Conservation (phyloP, 2,113 vertebrate species). For the Ameiurus melas region DNA sequence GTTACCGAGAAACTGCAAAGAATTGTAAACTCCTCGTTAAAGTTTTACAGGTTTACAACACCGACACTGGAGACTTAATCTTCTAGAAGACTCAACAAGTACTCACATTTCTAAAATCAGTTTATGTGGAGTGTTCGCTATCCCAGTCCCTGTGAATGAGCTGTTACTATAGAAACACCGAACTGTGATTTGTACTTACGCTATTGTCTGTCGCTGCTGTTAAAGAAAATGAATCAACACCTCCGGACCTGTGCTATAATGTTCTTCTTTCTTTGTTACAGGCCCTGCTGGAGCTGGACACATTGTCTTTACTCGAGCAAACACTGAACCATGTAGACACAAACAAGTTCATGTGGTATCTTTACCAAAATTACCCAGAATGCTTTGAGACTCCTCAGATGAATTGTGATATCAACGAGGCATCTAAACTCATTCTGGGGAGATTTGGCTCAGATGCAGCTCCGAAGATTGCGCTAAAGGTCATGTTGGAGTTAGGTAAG, state of each 20-base stretch:
- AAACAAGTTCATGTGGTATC: background rate
- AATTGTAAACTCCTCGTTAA: no score
- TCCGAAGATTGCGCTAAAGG: slow-evolving; percentile 21
- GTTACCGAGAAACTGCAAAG: no score
- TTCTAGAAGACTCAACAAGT: no score
- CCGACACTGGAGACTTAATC: no score
- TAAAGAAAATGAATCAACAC: background rate
- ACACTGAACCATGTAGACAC: slow-evolving; percentile 16
- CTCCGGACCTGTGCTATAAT: background rate
- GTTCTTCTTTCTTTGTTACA: background rate
- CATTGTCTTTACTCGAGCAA: slow-evolving; percentile 9
- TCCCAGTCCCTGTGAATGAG: no score
- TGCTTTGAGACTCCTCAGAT: slow-evolving; percentile 25
- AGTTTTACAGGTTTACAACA: no score
- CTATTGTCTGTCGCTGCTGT: background rate
- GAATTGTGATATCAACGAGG: background rate
- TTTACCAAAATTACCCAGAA: slow-evolving; percentile 37
- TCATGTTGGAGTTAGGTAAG: slow-evolving; percentile 31
- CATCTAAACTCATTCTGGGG: slow-evolving; percentile 7
- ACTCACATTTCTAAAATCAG: no score
- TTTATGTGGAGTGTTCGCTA: no score
- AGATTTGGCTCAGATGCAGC: slow-evolving; percentile 9
- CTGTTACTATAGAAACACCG: no score
- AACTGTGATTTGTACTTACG: background rate
- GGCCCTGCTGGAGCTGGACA: background rate